Evolutionary conservation across 2,113 vertebrate genomes (phyloP).

Genomic region (Onychostruthus taczanowskii): DNA sequence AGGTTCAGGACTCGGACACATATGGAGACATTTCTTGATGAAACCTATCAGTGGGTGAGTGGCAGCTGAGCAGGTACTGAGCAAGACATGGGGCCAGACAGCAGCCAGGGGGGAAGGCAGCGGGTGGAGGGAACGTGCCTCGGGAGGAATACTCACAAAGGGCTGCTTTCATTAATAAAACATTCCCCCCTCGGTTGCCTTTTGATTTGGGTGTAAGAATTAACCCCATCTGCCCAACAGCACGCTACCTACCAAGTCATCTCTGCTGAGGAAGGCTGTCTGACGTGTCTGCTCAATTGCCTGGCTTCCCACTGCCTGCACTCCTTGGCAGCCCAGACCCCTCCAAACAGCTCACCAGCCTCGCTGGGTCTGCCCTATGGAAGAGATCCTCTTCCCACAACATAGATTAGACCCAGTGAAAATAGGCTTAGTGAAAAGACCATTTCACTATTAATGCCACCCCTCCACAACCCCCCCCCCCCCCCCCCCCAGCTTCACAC

Average conservation of each 20-base stretch:
- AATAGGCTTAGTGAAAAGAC: constrained; percentile 62
- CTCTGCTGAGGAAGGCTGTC: constrained; percentile 25
- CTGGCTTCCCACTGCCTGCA: accelerated
- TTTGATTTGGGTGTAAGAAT: constrained; percentile 70
- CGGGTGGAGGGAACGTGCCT: constrained; percentile 58
- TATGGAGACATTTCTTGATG: constrained; percentile 43
- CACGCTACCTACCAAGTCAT: constrained; percentile 50
- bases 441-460: constrained; percentile 40
- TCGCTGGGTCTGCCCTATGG: not conserved
- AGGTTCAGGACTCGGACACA: not conserved
- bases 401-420: constrained; percentile 56
- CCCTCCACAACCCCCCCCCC: not conserved
- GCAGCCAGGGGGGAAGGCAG: constrained; percentile 60
- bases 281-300: not conserved
- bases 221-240: constrained; percentile 67
- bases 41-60: constrained; percentile 50
- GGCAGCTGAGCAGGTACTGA: constrained; percentile 60
- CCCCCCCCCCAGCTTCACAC: not conserved
- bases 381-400: constrained; percentile 47
- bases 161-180: constrained; percentile 71
- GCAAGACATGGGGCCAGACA: constrained; percentile 56
- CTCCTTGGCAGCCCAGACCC: not conserved
- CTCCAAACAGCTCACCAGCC: constrained; percentile 21
- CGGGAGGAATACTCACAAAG: constrained; percentile 63
- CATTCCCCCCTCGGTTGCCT: constrained; percentile 64